Evolutionary conservation across 2,797 vertebrate species (phyloP).

Genomic region (Amniataba percoides): DNA sequence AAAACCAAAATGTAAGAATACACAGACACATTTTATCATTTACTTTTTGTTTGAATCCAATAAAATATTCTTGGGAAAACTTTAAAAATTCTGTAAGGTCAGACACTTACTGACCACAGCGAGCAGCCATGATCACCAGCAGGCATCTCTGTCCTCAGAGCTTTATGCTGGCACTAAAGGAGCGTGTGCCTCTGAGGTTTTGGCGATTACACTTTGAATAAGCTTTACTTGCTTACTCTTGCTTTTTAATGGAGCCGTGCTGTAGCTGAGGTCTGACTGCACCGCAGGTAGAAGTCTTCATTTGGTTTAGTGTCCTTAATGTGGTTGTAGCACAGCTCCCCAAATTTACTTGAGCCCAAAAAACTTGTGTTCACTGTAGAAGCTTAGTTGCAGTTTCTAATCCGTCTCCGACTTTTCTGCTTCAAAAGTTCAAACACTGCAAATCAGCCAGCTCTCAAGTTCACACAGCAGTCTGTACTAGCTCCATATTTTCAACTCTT

Average conservation of each 20-base stretch:
- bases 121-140: conserved; percentile 11
- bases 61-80: no score
- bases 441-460: conserved; percentile 29
- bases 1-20: not conserved
- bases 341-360: not conserved
- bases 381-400: conserved; percentile 8
- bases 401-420: conserved; percentile 11
- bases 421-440: conserved; percentile 12
- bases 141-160: conserved; percentile 1
- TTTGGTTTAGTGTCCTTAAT: conserved; percentile 17
- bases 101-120: not conserved
- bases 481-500: conserved; percentile 25
- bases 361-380: not conserved
- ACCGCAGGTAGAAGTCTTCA: conserved; percentile 4
- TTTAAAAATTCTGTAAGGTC: not conserved
- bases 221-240: conserved; percentile 18
- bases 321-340: conserved; percentile 5
- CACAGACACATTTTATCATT: not conserved
- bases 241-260: conserved; percentile 27
- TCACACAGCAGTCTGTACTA: conserved; percentile 25
- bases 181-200: conserved; percentile 9
- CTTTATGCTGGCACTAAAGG: conserved; percentile 9
- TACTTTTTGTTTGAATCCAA: not conserved
- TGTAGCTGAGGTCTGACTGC: conserved; percentile 26
- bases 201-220: not conserved